These are phyloP conservation scores for Rhadinocentrus ornatus DNA, from an alignment of 2,797 vertebrate genomes.

Conservation along the genomic window DNA sequence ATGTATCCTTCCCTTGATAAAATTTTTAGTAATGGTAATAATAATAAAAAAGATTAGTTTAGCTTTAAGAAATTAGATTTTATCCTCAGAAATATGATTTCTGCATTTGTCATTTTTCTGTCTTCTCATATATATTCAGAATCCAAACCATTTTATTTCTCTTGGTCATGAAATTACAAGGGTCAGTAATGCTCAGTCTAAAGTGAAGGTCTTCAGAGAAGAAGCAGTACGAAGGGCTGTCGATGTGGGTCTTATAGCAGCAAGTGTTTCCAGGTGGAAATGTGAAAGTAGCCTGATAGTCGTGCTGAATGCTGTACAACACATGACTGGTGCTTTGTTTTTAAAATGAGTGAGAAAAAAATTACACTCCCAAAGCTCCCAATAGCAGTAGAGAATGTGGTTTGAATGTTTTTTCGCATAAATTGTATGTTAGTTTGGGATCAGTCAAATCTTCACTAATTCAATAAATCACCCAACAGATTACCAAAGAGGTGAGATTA, in stretches of 20 bases:
- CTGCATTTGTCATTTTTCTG: neutral
- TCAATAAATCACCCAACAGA: conserved; percentile 59
- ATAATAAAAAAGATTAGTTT: neutral
- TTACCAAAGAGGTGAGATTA: conserved; percentile 70
- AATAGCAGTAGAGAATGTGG: conserved; percentile 31
- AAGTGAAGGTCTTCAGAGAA: conserved; percentile 45
- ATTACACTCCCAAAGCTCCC: conserved; percentile 31
- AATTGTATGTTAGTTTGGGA: conserved; percentile 15
- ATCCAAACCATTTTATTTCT: neutral
- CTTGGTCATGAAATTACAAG: conserved; percentile 1
- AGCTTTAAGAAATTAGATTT: conserved; percentile 11
- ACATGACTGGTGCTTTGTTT: conserved; percentile 72
- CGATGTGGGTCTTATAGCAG: conserved; percentile 35
- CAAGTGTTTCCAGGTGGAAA: conserved; percentile 27
- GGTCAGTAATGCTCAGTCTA: conserved; percentile 5
- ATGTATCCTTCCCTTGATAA: neutral
- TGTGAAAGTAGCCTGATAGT: conserved; percentile 35
- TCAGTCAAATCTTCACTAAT: conserved; percentile 48
- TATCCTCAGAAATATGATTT: neutral
- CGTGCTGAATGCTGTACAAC: conserved; percentile 54
- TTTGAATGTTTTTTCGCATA: conserved; percentile 48
- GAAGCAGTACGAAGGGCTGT: neutral
- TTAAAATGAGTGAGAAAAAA: conserved; percentile 20
- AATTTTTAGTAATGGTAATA: neutral
- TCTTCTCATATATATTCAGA: neutral